Conservation (phyloP, 2,888 invertebrate genomes). For the Standfussiana lucernea region DNA sequence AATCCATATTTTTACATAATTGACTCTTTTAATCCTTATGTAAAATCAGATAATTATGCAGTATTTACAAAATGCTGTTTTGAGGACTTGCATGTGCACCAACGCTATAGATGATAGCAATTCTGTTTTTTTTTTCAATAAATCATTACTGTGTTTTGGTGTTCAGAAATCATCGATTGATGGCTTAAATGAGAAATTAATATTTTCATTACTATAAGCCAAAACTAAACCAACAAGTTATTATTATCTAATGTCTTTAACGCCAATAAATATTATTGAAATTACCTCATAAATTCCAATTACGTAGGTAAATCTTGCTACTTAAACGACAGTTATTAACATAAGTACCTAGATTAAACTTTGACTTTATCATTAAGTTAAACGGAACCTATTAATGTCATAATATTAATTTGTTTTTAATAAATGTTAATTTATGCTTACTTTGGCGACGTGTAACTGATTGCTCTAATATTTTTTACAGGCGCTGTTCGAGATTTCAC, state of each 20-base stretch:
- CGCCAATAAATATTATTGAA: slow-evolving; percentile 1
- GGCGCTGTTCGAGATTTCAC: slow-evolving; percentile 53
- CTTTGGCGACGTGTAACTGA: neutral
- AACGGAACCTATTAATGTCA: neutral
- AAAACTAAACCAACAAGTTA: neutral
- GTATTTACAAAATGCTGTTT: neutral
- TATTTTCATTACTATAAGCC: neutral
- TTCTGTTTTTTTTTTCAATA: neutral
- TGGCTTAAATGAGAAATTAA: neutral
- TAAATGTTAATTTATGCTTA: slow-evolving; percentile 1
- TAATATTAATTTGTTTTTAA: slow-evolving; percentile 6
- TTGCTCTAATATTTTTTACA: slow-evolving; percentile 32
- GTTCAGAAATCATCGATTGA: neutral
- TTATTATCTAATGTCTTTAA: neutral
- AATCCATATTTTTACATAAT: neutral
- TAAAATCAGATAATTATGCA: neutral
- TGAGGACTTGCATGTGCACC: neutral
- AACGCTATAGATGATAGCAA: neutral
- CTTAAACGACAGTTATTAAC: neutral
- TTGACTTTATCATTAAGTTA: neutral
- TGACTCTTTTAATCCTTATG: neutral
- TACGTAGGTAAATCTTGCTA: neutral
- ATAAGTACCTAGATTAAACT: slow-evolving; percentile 3
- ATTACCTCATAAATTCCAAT: neutral
- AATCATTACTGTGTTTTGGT: neutral